Evolutionary conservation across 92 coral and sea anemone genomes (phyloP).

Genomic region (Umimayanthus kanabou): DNA sequence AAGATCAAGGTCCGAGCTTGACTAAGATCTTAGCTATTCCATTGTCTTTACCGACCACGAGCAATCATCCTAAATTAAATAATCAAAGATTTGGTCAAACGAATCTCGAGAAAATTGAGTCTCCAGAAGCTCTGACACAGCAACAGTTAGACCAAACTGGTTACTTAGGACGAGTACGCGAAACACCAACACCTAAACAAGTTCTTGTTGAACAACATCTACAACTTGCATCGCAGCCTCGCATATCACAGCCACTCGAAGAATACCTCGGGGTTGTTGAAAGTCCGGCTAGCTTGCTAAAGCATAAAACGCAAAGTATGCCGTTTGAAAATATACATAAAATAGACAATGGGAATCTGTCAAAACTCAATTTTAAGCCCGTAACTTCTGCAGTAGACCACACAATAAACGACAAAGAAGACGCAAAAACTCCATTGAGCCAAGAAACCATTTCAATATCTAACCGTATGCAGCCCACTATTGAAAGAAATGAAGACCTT

Average conservation of each 20-base stretch:
- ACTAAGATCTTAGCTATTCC: neutral
- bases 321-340: neutral
- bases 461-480: neutral
- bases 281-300: neutral
- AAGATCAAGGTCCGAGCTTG: neutral
- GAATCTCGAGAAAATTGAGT: neutral
- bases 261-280: neutral
- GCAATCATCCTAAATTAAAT: neutral
- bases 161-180: conserved; percentile 8
- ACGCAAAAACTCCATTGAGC: neutral
- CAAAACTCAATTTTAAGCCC: neutral
- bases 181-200: neutral
- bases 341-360: too few species aligned
- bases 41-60: neutral
- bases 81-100: neutral
- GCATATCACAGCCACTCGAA: neutral
- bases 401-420: neutral
- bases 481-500: neutral
- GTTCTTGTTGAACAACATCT: neutral
- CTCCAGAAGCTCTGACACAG: neutral
- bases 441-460: neutral
- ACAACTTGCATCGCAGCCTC: neutral
- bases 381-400: neutral
- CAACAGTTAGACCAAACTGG: neutral
- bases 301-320: neutral